These are phyloP conservation scores for Anabas testudineus DNA, from an alignment of 2,797 vertebrate species.

Conservation along the genomic window DNA sequence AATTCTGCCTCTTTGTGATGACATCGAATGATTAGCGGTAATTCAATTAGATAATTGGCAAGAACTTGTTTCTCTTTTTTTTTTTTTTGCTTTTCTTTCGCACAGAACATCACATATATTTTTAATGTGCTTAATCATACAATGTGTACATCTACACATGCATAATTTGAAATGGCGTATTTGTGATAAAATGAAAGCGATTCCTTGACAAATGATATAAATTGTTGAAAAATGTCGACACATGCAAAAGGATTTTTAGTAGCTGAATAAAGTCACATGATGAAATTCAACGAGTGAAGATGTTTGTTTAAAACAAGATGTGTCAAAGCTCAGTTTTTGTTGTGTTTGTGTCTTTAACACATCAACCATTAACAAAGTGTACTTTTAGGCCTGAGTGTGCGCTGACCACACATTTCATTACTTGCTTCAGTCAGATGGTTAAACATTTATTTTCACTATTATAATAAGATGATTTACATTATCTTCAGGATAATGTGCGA, in stretches of 20 bases:
- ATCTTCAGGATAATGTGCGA: no score
- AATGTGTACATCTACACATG: conserved; percentile 45
- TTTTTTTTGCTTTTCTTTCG: conserved; percentile 32
- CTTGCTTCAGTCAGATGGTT: conserved; percentile 25
- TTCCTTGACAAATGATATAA: conserved; percentile 50
- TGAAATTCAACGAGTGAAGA: conserved; percentile 39
- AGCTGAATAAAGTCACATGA: conserved; percentile 76
- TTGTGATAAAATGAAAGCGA: conserved; percentile 51
- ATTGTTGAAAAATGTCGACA: conserved; percentile 60
- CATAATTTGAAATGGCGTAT: conserved; percentile 51
- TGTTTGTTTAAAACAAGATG: conserved; percentile 17
- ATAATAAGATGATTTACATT: neutral
- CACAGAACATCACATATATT: conserved; percentile 59
- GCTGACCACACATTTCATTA: conserved; percentile 15
- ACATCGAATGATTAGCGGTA: conserved; percentile 41
- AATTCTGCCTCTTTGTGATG: conserved; percentile 37
- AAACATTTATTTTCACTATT: conserved; percentile 43
- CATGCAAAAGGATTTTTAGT: conserved; percentile 67
- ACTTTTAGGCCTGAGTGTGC: neutral
- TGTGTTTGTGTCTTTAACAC: neutral
- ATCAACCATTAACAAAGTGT: conserved; percentile 19
- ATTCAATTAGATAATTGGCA: conserved; percentile 56
- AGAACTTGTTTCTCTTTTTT: conserved; percentile 16
- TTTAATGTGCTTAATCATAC: conserved; percentile 55
- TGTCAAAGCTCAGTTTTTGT: neutral